Base-by-base conservation (phyloP, 2,888 invertebrate genomes). In the Protula sp. region DNA sequence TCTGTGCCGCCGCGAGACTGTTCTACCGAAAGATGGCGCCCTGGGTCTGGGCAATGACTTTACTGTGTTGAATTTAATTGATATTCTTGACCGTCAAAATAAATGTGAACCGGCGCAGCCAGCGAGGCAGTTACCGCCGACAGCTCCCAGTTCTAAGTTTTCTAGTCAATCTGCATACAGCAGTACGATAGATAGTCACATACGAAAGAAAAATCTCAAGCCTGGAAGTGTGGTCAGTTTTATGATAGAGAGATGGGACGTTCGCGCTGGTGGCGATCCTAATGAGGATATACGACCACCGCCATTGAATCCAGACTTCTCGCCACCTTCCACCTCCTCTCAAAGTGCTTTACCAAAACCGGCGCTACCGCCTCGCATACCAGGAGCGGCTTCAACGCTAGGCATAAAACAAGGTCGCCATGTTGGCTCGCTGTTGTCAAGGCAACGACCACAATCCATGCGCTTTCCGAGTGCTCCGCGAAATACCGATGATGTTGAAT, bases 21-120 rank as follows among this genome's bases (percentile, higher is more conserved):
- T 63, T 27, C 22, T 38, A 19, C 26, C 9, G 3, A 19, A 27
- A 29, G 55, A 52, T 5, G 64, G 62, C 2, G 59, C 55, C 2
- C 31, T 45, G 3, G 51, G 30, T 5, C 58, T 64, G 4, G 26
- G 55, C 48, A 59, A 64, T 47, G 58, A 64, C 55, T 51, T 54
- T 38, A 62, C 64, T 27, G 28, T 64, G 4, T 27, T 64, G 2
- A 45, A 45, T 26, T 50, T 64, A 22, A 54, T 64, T 47, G 62
- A 62, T 28, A 48, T 64, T 26, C 24, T 50, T 19, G 50, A 50
- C 50, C 9, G 14, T 5, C 14, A 50, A 50, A 4, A 5, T 54
- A 58, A 2, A 48, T 54, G 5, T 55, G 30, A 9, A 57, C 62
- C 24, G 54, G 54, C 28, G 54, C 59, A 3, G 30, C 57, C 28